These are phyloP conservation scores for Bombus superbus DNA, from an alignment of 1,140 invertebrate genomes.

Conservation along the genomic window DNA sequence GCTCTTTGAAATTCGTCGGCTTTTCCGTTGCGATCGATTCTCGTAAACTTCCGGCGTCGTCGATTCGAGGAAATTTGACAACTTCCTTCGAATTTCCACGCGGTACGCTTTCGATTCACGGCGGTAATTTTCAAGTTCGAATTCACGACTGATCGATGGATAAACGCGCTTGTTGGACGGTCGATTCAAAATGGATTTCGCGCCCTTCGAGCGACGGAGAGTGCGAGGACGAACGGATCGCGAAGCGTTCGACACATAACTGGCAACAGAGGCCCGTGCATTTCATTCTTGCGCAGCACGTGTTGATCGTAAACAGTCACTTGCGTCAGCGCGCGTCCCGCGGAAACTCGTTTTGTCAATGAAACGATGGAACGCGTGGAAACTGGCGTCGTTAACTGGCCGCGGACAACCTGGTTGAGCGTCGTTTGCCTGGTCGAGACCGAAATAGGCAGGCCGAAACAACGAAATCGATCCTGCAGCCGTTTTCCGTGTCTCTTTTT, in stretches of 20 bases:
- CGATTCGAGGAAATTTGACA: background rate
- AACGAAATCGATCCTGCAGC: background rate
- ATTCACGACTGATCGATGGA: too few species aligned
- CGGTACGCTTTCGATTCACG: background rate
- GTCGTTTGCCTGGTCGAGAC: background rate
- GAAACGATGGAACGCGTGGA: slow-evolving; percentile 2
- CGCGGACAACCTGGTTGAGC: background rate
- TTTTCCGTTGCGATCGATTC: too few species aligned
- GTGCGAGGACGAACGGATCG: slow-evolving; percentile 16
- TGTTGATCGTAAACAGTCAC: slow-evolving; percentile 50
- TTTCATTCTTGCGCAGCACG: slow-evolving; percentile 38
- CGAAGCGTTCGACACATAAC: slow-evolving; percentile 40
- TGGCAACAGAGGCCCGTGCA: slow-evolving; percentile 1
- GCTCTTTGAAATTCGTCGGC: too few species aligned
- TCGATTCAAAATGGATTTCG: background rate
- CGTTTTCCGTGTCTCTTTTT: background rate
- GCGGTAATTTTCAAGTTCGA: background rate
- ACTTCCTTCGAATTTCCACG: background rate
- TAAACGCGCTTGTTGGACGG: background rate
- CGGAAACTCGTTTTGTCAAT: slow-evolving; percentile 55
- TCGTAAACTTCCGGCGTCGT: background rate
- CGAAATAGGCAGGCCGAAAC: background rate
- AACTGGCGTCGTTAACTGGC: background rate
- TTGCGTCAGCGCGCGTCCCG: slow-evolving; percentile 37
- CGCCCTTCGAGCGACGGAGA: background rate